Base-by-base conservation (phyloP, 2,797 vertebrate species). In the Galago senegalensis region DNA sequence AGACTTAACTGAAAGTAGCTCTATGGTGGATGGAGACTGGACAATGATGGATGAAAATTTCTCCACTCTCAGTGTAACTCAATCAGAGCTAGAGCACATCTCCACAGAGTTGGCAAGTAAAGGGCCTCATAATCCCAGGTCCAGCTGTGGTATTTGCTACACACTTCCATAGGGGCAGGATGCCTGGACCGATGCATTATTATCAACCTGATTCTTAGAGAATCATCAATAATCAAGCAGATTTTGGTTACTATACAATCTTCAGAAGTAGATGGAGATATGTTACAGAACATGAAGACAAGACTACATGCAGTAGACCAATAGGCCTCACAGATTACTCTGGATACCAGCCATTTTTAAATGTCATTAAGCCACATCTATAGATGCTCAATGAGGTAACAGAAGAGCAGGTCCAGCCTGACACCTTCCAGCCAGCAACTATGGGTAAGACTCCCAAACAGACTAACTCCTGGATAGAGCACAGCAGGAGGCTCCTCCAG, bases 51-150 rank as follows among this genome's bases (percentile, higher is more conserved):
- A 99, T 70, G 99, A 99, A 98, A 99, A 99, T 98, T 99, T 99
- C 87, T 99, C 99, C 91, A 99, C 99, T 3, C 98, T 99, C 94
- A 99, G 99, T 97, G 98, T 99, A 97, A 99, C 99, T 43, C 99
- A 99, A 96, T 99, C 99, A 12, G 99, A 99, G 98, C 97, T 99
- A 93, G 99, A 99, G 98, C 99, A 99, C 98, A 99, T 99, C 97
- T 99, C 99, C 97, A 99, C 99, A 98, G 99, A 99, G 97, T 97
- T 99, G 97, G 99, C 99, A 79, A 99, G 99, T 98, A 99, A 99
- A 98, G 99, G 99, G 14, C 99, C 99, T 0, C 99, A 99, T 98
- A 99, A 98, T 99, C 99, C 7, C 99, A 99, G 98, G 99, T 99
- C 97, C 99, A 99, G 98, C 99, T 99, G 96, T 99, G 99, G 99